A percentile compares a stretch with the other conserved stretches of the same genome.
These are phyloP conservation scores for Phycodurus eques DNA, from an alignment of 2,113 vertebrate species.

Conservation along the genomic window DNA sequence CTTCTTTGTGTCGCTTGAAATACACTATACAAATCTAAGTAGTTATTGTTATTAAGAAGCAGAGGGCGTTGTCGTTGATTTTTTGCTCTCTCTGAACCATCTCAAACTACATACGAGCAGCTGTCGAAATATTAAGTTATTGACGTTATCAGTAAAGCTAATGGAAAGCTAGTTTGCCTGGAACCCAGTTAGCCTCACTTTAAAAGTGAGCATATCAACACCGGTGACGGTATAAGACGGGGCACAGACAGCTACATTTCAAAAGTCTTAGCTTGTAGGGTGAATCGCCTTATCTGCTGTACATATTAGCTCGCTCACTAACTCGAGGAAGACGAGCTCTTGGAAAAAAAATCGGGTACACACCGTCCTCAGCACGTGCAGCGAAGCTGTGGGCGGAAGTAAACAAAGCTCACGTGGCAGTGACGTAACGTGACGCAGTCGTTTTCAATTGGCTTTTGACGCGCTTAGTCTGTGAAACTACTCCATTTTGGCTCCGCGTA, in stretches of 20 bases:
- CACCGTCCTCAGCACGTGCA: constrained; percentile 54
- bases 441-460: background rate
- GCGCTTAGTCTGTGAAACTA: constrained; percentile 13
- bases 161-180: background rate
- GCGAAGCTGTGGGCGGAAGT: constrained; percentile 39
- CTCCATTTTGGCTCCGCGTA: constrained; percentile 58
- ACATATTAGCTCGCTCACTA: background rate
- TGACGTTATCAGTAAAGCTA: background rate
- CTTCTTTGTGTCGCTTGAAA: background rate
- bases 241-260: background rate
- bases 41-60: background rate
- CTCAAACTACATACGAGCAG: background rate
- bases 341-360: constrained; percentile 12
- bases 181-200: background rate
- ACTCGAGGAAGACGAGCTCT: background rate
- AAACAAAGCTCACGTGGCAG: constrained; percentile 77
- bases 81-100: background rate
- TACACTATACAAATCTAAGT: background rate
- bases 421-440: background rate
- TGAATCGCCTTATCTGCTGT: background rate
- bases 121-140: background rate
- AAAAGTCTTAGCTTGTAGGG: background rate
- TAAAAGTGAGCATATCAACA: background rate
- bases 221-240: background rate
- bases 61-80: background rate